phyloP scores from a whole-genome alignment of 2,888 invertebrate species.

The Cybosia mesomella region DNA sequence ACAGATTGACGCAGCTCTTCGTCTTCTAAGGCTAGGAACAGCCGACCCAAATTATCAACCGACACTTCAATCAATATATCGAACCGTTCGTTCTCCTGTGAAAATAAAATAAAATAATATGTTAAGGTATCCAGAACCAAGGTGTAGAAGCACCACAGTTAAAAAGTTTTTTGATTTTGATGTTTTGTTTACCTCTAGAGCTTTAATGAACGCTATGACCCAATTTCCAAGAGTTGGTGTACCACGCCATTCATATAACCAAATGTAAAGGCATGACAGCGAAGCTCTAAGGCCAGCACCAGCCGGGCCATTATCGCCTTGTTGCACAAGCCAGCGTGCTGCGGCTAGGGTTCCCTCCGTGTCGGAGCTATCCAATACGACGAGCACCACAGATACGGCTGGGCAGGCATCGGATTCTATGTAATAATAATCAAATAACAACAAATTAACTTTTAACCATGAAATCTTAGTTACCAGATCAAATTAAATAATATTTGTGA shows the following conservation, averaged over 20 bases:
- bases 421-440: neutral
- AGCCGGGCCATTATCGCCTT: constrained; percentile 71
- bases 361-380: constrained; percentile 83
- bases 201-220: constrained; percentile 89
- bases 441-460: no score
- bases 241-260: constrained; percentile 89
- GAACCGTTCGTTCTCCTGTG: constrained; percentile 83
- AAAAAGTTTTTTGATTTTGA: neutral
- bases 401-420: constrained; percentile 84
- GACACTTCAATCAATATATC: constrained; percentile 88
- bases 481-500: constrained; percentile 1
- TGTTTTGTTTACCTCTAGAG: constrained; percentile 81
- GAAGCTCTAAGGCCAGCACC: constrained; percentile 88
- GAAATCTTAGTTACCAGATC: constrained; percentile 14
- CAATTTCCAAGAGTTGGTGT: constrained; percentile 89
- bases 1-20: constrained; percentile 84
- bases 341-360: constrained; percentile 63
- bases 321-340: constrained; percentile 77
- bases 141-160: neutral
- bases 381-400: constrained; percentile 87
- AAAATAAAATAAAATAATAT: constrained; percentile 8
- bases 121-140: neutral
- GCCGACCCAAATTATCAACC: constrained; percentile 85
- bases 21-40: constrained; percentile 86
- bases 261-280: constrained; percentile 89